Percentiles rank a stretch among this genome's conserved stretches.
These are phyloP conservation scores for Hypomesus transpacificus DNA, from an alignment of 2,113 vertebrate species.

Conservation along the genomic window DNA sequence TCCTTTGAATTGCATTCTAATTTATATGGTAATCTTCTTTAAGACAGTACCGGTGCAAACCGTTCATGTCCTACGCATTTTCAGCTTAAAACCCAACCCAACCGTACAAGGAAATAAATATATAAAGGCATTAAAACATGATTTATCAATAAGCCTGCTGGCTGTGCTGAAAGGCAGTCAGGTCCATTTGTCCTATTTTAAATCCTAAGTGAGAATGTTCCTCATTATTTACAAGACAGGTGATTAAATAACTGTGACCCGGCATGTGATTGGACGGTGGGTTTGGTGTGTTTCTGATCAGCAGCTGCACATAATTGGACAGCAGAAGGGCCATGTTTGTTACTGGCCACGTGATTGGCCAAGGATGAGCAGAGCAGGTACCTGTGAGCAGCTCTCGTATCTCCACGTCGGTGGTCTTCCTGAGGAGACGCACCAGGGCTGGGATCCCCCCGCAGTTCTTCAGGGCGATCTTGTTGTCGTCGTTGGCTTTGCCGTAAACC, in stretches of 20 bases:
- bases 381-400: slow-evolving; percentile 98
- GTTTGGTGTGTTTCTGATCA: too few relatives aligned
- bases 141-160: background rate
- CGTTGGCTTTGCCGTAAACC: slow-evolving; percentile 96
- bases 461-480: slow-evolving; percentile 97
- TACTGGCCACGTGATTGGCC: too few relatives aligned
- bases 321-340: too few relatives aligned
- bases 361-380: slow-evolving; percentile 37
- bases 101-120: background rate
- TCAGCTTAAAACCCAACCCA: slow-evolving; percentile 8
- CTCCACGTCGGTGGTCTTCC: slow-evolving; percentile 94
- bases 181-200: too few relatives aligned
- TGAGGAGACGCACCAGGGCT: slow-evolving; percentile 89
- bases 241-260: too few relatives aligned
- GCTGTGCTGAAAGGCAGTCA: too few relatives aligned
- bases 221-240: background rate
- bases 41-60: slow-evolving; percentile 55
- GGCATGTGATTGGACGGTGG: too few relatives aligned
- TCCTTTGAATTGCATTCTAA: slow-evolving; percentile 65
- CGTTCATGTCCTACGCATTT: slow-evolving; percentile 46
- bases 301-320: too few relatives aligned
- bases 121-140: background rate
- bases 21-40: slow-evolving; percentile 70
- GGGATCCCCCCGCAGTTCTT: slow-evolving; percentile 98
- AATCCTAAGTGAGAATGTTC: too few relatives aligned